Evolutionary conservation across 1,140 invertebrate genomes (phyloP).

Genomic region (Pseudomyrmex pallidus): DNA sequence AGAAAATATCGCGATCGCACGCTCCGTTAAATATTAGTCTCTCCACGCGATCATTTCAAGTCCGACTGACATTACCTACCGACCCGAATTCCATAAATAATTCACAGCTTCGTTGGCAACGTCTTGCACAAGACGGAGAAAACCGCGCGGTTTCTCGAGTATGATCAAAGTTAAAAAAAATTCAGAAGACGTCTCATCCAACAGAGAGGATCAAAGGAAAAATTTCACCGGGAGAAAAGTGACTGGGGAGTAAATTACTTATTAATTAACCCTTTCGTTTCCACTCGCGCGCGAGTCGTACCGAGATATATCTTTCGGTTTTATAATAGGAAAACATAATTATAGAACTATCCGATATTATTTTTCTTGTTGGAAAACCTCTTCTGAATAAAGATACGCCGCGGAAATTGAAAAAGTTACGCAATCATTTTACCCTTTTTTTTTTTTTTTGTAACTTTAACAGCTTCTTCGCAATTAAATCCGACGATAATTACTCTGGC

Average conservation of each 20-base stretch:
- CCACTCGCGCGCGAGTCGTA: not conserved
- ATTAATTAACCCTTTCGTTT: conserved; percentile 4
- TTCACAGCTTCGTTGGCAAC: conserved; percentile 4
- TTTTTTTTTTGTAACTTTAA: no score
- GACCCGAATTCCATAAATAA: conserved; percentile 32
- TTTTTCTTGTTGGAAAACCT: not conserved
- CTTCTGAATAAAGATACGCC: not conserved
- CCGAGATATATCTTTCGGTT: not conserved
- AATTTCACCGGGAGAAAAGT: not conserved
- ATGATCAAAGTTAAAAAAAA: not conserved
- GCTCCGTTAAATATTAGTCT: conserved; percentile 18
- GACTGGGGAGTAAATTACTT: conserved; percentile 1
- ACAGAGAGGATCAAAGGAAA: not conserved
- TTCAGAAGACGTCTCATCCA: not conserved
- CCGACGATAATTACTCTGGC: no score
- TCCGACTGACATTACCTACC: conserved; percentile 5
- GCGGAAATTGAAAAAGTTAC: no score
- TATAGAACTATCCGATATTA: not conserved
- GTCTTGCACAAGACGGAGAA: no score
- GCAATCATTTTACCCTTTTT: no score
- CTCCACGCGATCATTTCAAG: not conserved
- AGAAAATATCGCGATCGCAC: not conserved
- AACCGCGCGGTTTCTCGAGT: not conserved
- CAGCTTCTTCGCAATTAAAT: no score
- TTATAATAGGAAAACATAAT: not conserved